Evolutionary conservation across 2,888 invertebrate genomes (phyloP).

Genomic region (Erannis defoliaria): DNA sequence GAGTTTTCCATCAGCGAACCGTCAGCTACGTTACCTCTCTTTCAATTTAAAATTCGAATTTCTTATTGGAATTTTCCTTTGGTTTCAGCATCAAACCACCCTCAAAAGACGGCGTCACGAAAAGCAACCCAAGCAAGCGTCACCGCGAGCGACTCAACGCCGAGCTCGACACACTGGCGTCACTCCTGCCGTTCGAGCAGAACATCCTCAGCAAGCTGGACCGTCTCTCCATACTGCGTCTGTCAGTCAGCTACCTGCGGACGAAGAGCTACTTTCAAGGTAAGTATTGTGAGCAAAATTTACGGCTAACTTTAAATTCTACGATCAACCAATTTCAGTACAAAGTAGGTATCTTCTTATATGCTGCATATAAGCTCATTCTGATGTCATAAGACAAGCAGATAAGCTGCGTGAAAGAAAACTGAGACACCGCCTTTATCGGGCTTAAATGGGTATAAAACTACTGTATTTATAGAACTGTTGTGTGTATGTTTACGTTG

Average conservation of each 20-base stretch:
- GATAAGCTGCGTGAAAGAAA: too few relatives aligned
- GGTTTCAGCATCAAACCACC: constrained; percentile 96
- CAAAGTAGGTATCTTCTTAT: too few relatives aligned
- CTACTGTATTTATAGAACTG: too few relatives aligned
- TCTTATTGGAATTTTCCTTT: neutral
- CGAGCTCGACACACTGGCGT: constrained; percentile 98
- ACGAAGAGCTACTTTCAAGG: constrained; percentile 99
- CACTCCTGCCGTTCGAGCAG: constrained; percentile 98
- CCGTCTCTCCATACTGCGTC: constrained; percentile 97
- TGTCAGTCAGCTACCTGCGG: constrained; percentile 99
- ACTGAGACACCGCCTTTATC: too few relatives aligned
- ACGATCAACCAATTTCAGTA: too few relatives aligned
- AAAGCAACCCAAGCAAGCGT: constrained; percentile 99
- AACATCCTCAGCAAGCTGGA: constrained; percentile 99
- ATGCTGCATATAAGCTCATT: too few relatives aligned
- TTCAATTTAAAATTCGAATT: neutral
- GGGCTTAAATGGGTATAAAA: too few relatives aligned
- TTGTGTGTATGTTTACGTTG: too few relatives aligned
- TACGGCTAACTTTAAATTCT: too few relatives aligned
- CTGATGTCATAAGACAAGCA: too few relatives aligned
- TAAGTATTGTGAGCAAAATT: constrained; percentile 81
- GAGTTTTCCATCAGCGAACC: too few relatives aligned
- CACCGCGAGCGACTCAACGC: constrained; percentile 99
- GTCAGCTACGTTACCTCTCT: too few relatives aligned
- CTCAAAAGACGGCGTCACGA: constrained; percentile 97